phyloP scores from a whole-genome alignment of 2,888 invertebrate genomes.

The Trichogramma evanescens region DNA sequence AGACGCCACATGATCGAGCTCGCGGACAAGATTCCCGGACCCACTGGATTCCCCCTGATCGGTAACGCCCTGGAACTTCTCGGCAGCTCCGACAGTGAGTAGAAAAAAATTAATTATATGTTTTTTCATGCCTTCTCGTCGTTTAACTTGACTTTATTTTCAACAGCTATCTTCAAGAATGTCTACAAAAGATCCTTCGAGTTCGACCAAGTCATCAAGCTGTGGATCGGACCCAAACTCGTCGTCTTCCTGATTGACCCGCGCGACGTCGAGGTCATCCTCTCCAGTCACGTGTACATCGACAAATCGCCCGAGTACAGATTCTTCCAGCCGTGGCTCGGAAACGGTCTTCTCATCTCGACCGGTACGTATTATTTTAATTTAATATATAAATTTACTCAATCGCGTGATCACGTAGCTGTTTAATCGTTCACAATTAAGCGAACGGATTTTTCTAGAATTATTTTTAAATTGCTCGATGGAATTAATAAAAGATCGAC shows the following conservation, averaged over 20 bases:
- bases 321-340: constrained; percentile 79
- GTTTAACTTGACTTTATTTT: not conserved
- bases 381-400: not conserved
- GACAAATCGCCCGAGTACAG: constrained; percentile 74
- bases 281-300: constrained; percentile 73
- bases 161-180: constrained; percentile 64
- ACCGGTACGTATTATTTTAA: constrained; percentile 53
- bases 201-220: constrained; percentile 56
- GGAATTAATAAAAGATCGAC: not conserved
- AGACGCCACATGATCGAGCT: constrained; percentile 65
- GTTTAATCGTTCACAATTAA: not conserved
- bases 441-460: not conserved
- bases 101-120: not conserved
- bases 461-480: not conserved
- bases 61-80: constrained; percentile 70
- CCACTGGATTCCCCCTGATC: constrained; percentile 62
- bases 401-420: not conserved
- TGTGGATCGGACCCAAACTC: constrained; percentile 74
- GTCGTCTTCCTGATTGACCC: constrained; percentile 69
- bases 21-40: constrained; percentile 67
- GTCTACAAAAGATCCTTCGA: constrained; percentile 53
- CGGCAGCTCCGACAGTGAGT: constrained; percentile 66
- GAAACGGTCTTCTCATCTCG: constrained; percentile 74
- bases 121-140: not conserved
- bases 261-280: constrained; percentile 68